Conservation (phyloP, 2,113 vertebrate species). For the Scomber scombrus region DNA sequence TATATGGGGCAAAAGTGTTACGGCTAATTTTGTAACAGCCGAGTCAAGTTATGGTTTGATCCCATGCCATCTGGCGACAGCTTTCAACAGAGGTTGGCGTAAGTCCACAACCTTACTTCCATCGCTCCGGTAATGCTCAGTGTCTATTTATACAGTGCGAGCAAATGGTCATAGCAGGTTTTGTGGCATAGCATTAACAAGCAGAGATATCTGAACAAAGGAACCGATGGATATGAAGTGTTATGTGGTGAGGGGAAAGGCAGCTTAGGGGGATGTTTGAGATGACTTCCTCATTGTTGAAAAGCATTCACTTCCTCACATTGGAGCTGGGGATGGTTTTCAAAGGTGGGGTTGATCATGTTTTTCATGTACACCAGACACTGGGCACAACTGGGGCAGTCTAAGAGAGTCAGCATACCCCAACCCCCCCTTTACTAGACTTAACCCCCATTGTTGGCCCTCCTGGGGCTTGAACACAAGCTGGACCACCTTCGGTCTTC, state of each 20-base stretch:
- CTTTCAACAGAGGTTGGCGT: slow-evolving; percentile 76
- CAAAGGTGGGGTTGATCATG: slow-evolving; percentile 35
- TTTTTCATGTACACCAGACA: slow-evolving; percentile 37
- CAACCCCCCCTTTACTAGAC: slow-evolving; percentile 17
- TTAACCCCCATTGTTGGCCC: slow-evolving; percentile 45
- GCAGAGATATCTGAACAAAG: slow-evolving; percentile 77
- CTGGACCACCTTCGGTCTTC: slow-evolving; percentile 78
- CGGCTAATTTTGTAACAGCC: slow-evolving; percentile 67
- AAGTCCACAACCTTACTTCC: slow-evolving; percentile 80
- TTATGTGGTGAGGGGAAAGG: slow-evolving; percentile 55
- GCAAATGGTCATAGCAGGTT: slow-evolving; percentile 82
- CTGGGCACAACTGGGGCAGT: slow-evolving; percentile 49
- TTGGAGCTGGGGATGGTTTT: slow-evolving; percentile 45
- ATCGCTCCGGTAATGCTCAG: slow-evolving; percentile 79
- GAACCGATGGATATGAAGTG: slow-evolving; percentile 62
- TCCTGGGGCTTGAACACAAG: slow-evolving; percentile 66
- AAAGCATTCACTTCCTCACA: slow-evolving; percentile 69
- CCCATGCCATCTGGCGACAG: slow-evolving; percentile 77
- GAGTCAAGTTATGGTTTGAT: slow-evolving; percentile 71
- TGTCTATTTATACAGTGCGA: slow-evolving; percentile 84
- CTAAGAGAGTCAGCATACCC: slow-evolving; percentile 28
- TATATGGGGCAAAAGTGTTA: slow-evolving; percentile 30
- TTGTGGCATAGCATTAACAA: slow-evolving; percentile 76
- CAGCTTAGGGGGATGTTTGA: slow-evolving; percentile 64
- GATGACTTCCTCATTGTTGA: slow-evolving; percentile 73